Percentiles rank a stretch among this genome's conserved stretches.
Evolutionary conservation across 2,113 vertebrate genomes (phyloP).

Genomic region (Lota lota): DNA sequence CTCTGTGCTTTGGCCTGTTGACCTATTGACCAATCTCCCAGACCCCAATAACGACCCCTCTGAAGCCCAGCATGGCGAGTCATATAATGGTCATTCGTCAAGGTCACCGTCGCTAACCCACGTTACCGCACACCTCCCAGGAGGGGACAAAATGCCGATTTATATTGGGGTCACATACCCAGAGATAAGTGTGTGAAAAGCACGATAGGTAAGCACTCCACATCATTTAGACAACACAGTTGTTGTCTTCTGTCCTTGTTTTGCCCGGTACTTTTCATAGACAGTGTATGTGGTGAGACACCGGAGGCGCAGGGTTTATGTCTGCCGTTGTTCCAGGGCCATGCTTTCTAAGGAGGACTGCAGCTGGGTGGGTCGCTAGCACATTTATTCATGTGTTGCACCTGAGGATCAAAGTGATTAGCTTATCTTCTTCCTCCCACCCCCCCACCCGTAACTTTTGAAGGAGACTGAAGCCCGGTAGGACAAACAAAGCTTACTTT

Average conservation of each 20-base stretch:
- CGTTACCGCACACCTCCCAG: slow-evolving; percentile 35
- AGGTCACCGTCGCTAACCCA: slow-evolving; percentile 41
- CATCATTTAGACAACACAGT: no score
- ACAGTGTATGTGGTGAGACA: no score
- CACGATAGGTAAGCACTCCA: no score
- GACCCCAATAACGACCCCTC: slow-evolving; percentile 48
- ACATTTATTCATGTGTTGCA: no score
- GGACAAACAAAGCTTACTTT: slow-evolving; percentile 46
- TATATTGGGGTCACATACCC: background rate
- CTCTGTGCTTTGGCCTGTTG: slow-evolving; percentile 58
- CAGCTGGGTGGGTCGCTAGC: no score
- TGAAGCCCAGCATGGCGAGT: slow-evolving; percentile 34
- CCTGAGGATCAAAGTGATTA: no score
- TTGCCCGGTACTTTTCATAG: no score
- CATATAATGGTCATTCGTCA: slow-evolving; percentile 54
- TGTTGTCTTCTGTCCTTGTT: no score
- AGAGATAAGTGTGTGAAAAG: background rate
- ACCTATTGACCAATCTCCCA: slow-evolving; percentile 60
- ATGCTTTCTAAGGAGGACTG: no score
- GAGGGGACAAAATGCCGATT: slow-evolving; percentile 14
- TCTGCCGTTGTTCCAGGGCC: no score
- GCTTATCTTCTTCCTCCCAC: slow-evolving; percentile 36
- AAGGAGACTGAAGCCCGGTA: slow-evolving; percentile 34
- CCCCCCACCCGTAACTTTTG: slow-evolving; percentile 35
- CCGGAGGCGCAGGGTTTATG: no score